Conservation (phyloP, 2,797 vertebrate genomes). For the Dendrocincla tyrannina region DNA sequence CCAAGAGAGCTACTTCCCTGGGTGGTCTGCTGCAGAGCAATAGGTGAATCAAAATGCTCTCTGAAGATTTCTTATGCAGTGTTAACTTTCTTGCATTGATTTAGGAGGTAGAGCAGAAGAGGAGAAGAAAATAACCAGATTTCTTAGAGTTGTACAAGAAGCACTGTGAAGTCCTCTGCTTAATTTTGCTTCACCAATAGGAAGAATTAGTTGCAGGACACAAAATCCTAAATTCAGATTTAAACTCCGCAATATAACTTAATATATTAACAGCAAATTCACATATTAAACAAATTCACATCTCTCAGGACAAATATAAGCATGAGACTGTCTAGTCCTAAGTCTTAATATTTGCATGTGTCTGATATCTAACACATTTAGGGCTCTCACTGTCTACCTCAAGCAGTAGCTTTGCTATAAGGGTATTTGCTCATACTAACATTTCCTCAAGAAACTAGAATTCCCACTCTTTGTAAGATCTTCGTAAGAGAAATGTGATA, state of each 20-base stretch:
- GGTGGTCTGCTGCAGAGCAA: background rate
- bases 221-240: background rate
- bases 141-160: background rate
- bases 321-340: background rate
- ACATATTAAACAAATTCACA: background rate
- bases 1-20: background rate
- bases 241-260: background rate
- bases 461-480: background rate
- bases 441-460: background rate
- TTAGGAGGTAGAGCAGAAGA: background rate
- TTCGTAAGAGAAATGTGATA: accelerated
- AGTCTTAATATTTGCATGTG: background rate
- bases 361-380: background rate
- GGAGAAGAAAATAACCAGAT: background rate
- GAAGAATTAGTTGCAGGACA: background rate
- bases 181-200: background rate
- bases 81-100: background rate
- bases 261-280: background rate
- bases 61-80: background rate
- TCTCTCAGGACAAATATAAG: background rate
- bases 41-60: background rate
- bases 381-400: background rate
- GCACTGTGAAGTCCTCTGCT: background rate
- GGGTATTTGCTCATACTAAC: background rate
- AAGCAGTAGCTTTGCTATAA: background rate